Conservation (phyloP, 1,140 invertebrate genomes). For the Brachionus plicatilis region DNA sequence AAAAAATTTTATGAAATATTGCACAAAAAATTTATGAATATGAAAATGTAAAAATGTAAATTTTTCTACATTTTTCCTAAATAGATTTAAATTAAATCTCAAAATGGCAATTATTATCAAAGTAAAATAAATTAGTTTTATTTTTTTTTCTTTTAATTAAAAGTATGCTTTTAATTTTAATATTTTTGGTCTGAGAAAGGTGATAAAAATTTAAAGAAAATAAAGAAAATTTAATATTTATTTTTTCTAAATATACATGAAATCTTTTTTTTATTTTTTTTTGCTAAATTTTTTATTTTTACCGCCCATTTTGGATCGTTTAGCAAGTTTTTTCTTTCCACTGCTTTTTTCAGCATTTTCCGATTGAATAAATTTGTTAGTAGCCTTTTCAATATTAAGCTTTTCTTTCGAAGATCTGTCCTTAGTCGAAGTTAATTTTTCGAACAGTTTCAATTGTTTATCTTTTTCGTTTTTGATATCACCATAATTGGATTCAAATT, state of each 20-base stretch:
- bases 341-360: not conserved
- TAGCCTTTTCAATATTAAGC: constrained; percentile 24
- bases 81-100: no score
- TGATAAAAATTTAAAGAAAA: not conserved
- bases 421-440: not conserved
- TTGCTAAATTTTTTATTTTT: constrained; percentile 8
- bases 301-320: constrained; percentile 12
- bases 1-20: no score
- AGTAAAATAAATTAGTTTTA: no score
- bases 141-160: no score
- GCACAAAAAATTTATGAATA: no score
- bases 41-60: no score
- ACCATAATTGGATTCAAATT: constrained; percentile 15
- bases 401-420: constrained; percentile 16
- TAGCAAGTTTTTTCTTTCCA: not conserved
- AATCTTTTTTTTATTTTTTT: not conserved
- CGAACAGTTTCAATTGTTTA: constrained; percentile 2
- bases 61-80: no score
- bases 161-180: no score
- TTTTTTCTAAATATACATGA: not conserved
- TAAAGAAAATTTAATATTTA: not conserved
- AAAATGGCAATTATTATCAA: no score
- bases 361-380: not conserved
- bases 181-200: no score
- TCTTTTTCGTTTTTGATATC: constrained; percentile 1